Conservation (phyloP, 2,888 invertebrate genomes). For the Drosophila bunnanda region DNA sequence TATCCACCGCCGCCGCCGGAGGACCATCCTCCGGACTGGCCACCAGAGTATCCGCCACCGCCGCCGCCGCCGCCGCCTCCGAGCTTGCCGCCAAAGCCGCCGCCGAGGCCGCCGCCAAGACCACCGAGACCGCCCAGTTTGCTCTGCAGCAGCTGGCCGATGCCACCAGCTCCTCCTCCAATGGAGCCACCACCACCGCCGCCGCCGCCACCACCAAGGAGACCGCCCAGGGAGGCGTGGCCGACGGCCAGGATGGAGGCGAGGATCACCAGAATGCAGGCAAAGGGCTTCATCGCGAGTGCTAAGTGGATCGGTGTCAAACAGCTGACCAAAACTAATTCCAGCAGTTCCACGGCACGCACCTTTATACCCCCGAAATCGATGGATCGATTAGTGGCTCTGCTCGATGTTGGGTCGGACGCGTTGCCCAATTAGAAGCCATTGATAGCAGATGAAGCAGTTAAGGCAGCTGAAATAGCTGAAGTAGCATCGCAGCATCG, state of each 20-base stretch:
- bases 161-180: slow-evolving; percentile 58
- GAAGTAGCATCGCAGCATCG: slow-evolving; percentile 1
- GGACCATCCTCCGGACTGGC: slow-evolving; percentile 34
- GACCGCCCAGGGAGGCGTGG: slow-evolving; percentile 66
- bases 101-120: slow-evolving; percentile 34
- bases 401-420: slow-evolving; percentile 2
- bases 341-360: slow-evolving; percentile 47
- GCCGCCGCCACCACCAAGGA: slow-evolving; percentile 64
- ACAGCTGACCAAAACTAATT: slow-evolving; percentile 74
- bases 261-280: slow-evolving; percentile 72
- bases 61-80: slow-evolving; percentile 36
- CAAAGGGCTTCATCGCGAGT: slow-evolving; percentile 73
- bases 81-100: slow-evolving; percentile 43
- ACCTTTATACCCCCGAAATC: slow-evolving; percentile 71
- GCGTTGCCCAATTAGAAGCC: slow-evolving; percentile 52
- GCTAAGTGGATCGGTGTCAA: slow-evolving; percentile 26
- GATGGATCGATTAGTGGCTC: slow-evolving; percentile 35
- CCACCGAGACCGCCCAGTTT: slow-evolving; percentile 65
- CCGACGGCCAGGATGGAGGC: slow-evolving; percentile 66
- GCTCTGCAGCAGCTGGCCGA: slow-evolving; percentile 60
- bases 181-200: slow-evolving; percentile 55
- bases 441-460: slow-evolving; percentile 38
- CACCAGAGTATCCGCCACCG: slow-evolving; percentile 51
- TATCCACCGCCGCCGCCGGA: slow-evolving; percentile 31
- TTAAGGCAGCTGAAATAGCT: slow-evolving; percentile 3